Evolutionary conservation across 2,797 vertebrate species (phyloP).

Genomic region (Lates japonicus): DNA sequence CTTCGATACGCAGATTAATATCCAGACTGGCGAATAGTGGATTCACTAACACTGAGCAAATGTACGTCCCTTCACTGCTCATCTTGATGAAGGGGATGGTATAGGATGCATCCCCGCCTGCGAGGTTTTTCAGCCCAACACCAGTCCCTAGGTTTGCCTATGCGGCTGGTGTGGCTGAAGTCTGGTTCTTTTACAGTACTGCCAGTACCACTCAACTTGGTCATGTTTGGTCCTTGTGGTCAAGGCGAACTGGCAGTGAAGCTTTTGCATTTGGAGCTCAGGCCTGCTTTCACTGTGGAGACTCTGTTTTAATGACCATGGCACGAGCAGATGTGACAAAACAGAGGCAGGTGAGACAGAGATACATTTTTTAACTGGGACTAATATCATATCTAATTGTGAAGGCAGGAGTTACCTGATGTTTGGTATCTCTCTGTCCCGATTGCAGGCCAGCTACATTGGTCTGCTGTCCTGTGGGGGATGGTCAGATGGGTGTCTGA

Average conservation of each 20-base stretch:
- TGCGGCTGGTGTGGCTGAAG: constrained; percentile 70
- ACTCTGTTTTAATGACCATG: constrained; percentile 78
- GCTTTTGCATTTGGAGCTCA: constrained; percentile 72
- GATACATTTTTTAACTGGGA: neutral
- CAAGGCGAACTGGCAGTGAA: constrained; percentile 85
- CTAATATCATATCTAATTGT: neutral
- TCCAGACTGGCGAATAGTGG: constrained; percentile 75
- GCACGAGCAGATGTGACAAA: constrained; percentile 25
- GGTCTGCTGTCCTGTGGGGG: constrained; percentile 63
- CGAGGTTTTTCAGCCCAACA: constrained; percentile 65
- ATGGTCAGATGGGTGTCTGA: constrained; percentile 74
- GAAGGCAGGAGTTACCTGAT: constrained; percentile 71
- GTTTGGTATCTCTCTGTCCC: constrained; percentile 66
- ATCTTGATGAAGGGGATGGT: constrained; percentile 64
- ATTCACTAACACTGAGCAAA: constrained; percentile 76
- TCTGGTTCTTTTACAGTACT: constrained; percentile 44
- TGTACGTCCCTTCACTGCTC: constrained; percentile 78
- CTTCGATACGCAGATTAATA: constrained; percentile 78
- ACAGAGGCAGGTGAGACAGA: constrained; percentile 11
- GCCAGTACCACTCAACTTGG: constrained; percentile 76
- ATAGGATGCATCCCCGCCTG: constrained; percentile 80
- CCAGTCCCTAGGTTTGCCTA: constrained; percentile 33
- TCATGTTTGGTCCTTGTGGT: constrained; percentile 74
- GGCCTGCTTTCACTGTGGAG: constrained; percentile 58
- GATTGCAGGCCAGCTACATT: constrained; percentile 60